Evolutionary conservation across 2,797 vertebrate species (phyloP).

Genomic region (Limosa lapponica): DNA sequence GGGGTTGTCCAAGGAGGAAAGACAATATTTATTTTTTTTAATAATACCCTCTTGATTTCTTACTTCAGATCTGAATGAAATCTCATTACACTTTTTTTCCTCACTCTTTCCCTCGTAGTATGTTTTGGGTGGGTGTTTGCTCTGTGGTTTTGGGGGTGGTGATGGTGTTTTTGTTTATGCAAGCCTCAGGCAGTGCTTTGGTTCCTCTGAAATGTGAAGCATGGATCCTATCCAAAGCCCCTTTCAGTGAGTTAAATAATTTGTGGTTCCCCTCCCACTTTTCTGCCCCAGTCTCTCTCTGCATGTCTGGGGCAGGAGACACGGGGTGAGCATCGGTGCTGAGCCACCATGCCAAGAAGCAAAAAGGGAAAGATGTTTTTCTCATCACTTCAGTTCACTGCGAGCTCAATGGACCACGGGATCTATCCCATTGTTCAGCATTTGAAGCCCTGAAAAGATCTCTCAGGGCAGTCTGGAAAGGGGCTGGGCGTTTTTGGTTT

Average conservation of each 20-base stretch:
- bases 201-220: background rate
- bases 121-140: background rate
- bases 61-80: background rate
- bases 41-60: background rate
- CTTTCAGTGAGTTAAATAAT: background rate
- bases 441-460: background rate
- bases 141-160: background rate
- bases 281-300: background rate
- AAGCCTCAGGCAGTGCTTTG: background rate
- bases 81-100: background rate
- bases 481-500: too few relatives aligned
- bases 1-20: background rate
- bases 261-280: background rate
- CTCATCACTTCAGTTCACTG: background rate
- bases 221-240: background rate
- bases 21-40: background rate
- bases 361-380: background rate
- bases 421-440: background rate
- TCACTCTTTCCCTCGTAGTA: background rate
- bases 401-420: accelerated
- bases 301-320: background rate
- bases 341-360: background rate
- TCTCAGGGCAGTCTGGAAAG: background rate
- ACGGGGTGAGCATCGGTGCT: accelerated
- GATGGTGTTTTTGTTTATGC: background rate